A percentile compares a stretch with the other conserved stretches of the same genome.
Conservation (phyloP, 2,797 vertebrate species). For the Coendou prehensilis region DNA sequence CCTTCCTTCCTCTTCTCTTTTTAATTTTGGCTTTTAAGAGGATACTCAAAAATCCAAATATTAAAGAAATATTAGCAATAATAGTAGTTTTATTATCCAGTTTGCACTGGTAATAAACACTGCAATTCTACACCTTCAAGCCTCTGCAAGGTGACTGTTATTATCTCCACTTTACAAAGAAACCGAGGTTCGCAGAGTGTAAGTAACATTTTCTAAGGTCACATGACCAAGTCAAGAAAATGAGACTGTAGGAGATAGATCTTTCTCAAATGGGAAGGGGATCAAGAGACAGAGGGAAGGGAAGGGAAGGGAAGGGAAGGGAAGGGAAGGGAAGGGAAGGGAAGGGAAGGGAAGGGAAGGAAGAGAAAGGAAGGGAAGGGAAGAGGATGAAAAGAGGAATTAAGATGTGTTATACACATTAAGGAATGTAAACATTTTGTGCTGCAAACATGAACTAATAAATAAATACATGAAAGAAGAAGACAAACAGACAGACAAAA, state of each 20-base stretch:
- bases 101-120: conserved; percentile 13
- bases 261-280: background rate
- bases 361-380: too few relatives aligned
- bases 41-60: conserved; percentile 48
- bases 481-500: too few relatives aligned
- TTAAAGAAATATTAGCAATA: conserved; percentile 37
- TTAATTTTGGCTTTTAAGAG: conserved; percentile 32
- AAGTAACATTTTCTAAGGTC: background rate
- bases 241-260: background rate
- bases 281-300: background rate
- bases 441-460: background rate
- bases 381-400: too few relatives aligned
- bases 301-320: too few relatives aligned
- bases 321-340: background rate
- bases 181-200: background rate
- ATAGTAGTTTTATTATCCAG: background rate
- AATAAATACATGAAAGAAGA: too few relatives aligned
- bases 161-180: conserved; percentile 9
- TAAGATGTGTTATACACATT: too few relatives aligned
- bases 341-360: too few relatives aligned
- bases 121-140: conserved; percentile 1
- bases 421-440: too few relatives aligned
- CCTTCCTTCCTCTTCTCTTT: background rate
- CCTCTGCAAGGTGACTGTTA: background rate
- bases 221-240: background rate